Percentiles rank a stretch among this genome's conserved stretches.
Evolutionary conservation across 2,797 vertebrate genomes (phyloP).

Genomic region (Adrianichthys oophorus): DNA sequence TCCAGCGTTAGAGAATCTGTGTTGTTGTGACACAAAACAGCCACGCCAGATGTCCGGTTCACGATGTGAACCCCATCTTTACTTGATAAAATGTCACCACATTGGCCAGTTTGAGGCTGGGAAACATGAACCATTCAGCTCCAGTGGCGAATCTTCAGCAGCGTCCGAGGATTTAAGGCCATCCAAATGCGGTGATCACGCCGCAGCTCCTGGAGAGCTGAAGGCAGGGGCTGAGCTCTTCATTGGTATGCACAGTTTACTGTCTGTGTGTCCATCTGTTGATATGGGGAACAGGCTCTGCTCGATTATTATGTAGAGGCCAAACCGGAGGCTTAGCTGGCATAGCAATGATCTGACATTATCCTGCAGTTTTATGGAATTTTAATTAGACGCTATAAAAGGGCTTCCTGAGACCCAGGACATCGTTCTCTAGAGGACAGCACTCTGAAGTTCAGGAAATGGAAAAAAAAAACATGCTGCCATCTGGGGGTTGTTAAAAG

Average conservation of each 20-base stretch:
- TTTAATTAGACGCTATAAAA: conserved; percentile 33
- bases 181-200: conserved; percentile 68
- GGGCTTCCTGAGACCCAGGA: conserved; percentile 5
- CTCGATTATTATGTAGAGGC: conserved; percentile 49
- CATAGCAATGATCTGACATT: conserved; percentile 57
- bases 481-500: background rate
- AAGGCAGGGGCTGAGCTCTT: conserved; percentile 61
- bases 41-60: conserved; percentile 59
- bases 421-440: conserved; percentile 8
- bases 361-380: conserved; percentile 38
- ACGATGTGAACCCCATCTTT: conserved; percentile 57
- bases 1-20: conserved; percentile 48
- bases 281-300: conserved; percentile 53
- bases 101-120: conserved; percentile 43
- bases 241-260: conserved; percentile 68
- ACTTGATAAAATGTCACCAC: conserved; percentile 64
- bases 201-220: conserved; percentile 55
- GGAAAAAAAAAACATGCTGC: background rate
- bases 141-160: conserved; percentile 71
- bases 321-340: conserved; percentile 53
- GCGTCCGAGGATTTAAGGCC: conserved; percentile 60
- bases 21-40: conserved; percentile 48
- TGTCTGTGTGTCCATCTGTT: conserved; percentile 71
- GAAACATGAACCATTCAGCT: conserved; percentile 63
- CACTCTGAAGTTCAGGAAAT: conserved; percentile 10